Evolutionary conservation across 2,797 vertebrate species (phyloP).

Genomic region (Scomberomorus guttatus): DNA sequence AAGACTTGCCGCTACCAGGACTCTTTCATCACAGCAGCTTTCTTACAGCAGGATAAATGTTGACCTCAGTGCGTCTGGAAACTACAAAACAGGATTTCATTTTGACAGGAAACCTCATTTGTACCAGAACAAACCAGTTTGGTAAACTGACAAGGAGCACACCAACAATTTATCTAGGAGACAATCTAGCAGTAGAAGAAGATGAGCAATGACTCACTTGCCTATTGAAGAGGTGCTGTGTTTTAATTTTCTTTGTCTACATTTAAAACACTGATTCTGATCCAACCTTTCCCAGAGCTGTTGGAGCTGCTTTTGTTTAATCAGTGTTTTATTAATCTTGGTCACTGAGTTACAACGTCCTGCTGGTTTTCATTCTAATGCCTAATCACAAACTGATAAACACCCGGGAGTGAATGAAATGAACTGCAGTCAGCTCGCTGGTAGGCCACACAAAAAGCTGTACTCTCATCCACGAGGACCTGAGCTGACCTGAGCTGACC

Average conservation of each 20-base stretch:
- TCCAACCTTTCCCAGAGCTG: background rate
- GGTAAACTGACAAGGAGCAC: background rate
- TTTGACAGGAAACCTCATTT: background rate
- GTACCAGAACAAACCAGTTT: background rate
- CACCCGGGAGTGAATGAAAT: slow-evolving; percentile 10
- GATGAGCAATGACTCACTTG: background rate
- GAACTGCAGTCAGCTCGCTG: slow-evolving; percentile 4
- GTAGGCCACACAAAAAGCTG: background rate
- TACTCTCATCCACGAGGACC: background rate
- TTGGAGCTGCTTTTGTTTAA: slow-evolving; percentile 6
- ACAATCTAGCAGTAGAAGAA: background rate
- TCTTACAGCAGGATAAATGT: background rate
- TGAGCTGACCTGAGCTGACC: background rate
- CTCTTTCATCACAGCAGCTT: slow-evolving; percentile 15
- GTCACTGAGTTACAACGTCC: background rate
- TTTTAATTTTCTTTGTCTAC: background rate
- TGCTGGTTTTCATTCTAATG: slow-evolving; percentile 22
- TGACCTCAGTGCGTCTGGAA: background rate
- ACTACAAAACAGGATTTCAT: background rate
- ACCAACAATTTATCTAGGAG: background rate
- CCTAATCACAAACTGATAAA: slow-evolving; percentile 33
- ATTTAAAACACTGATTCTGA: background rate
- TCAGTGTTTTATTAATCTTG: background rate
- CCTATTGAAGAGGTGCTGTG: background rate
- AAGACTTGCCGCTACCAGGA: slow-evolving; percentile 3